A percentile compares a stretch with the other conserved stretches of the same genome.
Conservation (phyloP, 2,888 invertebrate genomes). For the Sepioteuthis lessoniana region DNA sequence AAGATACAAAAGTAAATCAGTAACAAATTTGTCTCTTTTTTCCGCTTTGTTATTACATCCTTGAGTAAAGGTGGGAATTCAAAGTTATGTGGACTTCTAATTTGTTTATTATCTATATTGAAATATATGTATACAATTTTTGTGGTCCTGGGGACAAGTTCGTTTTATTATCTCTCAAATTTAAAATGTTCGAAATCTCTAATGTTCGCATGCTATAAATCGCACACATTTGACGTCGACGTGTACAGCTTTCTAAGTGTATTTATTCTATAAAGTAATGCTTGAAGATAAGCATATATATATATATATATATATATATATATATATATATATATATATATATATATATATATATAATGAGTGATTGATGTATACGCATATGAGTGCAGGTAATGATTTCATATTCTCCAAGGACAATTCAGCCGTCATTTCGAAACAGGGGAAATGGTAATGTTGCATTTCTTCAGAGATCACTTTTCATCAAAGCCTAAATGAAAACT, state of each 20-base stretch:
- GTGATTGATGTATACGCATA: not conserved
- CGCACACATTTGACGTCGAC: not conserved
- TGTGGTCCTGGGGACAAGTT: not conserved
- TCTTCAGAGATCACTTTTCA: constrained; percentile 33
- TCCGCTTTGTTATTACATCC: too few species aligned
- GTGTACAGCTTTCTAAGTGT: not conserved
- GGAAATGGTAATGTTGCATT: not conserved
- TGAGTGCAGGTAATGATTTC: not conserved
- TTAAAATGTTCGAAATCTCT: not conserved
- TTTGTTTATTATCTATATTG: not conserved
- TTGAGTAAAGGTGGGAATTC: not conserved
- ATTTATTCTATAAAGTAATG: not conserved
- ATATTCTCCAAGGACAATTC: not conserved
- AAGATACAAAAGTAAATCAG: too few species aligned
- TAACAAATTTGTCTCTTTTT: too few species aligned
- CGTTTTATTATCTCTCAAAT: not conserved
- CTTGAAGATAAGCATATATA: not conserved
- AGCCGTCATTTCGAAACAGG: not conserved
- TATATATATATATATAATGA: not conserved
- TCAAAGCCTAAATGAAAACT: constrained; percentile 33
- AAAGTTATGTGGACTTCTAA: not conserved
- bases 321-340: not conserved
- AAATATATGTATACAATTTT: not conserved
- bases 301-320: not conserved
- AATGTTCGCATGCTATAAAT: not conserved